Percentiles rank a stretch among this genome's conserved stretches.
These are phyloP conservation scores for Enteromius trimaculatus DNA, from an alignment of 2,797 vertebrate species.

Conservation along the genomic window DNA sequence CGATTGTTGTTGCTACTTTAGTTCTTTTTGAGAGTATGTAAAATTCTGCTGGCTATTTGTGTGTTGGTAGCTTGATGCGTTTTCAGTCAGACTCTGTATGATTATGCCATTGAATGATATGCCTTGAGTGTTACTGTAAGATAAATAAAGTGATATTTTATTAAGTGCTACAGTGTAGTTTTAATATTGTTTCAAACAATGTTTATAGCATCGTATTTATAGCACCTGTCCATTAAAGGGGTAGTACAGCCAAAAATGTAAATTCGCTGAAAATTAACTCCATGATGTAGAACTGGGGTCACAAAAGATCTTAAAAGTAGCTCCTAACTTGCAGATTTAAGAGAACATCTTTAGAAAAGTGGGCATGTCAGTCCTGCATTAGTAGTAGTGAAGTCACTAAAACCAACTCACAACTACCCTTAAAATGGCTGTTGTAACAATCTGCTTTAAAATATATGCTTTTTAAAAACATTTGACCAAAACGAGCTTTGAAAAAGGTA, in stretches of 20 bases:
- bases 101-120: constrained; percentile 20
- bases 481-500: too few relatives aligned
- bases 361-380: too few relatives aligned
- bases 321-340: too few relatives aligned
- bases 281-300: too few relatives aligned
- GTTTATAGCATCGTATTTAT: not conserved
- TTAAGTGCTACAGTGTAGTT: constrained; percentile 17
- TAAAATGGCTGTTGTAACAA: too few relatives aligned
- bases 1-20: not conserved
- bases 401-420: too few relatives aligned
- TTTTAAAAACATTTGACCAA: too few relatives aligned
- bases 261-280: not conserved
- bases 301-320: too few relatives aligned
- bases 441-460: too few relatives aligned
- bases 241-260: not conserved
- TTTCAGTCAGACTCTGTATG: constrained; percentile 4
- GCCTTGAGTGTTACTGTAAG: constrained; percentile 48
- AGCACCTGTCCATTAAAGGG: not conserved
- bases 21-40: constrained; percentile 3
- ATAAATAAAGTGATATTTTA: constrained; percentile 58
- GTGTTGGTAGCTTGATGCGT: not conserved
- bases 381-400: too few relatives aligned
- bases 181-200: not conserved
- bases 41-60: not conserved
- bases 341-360: too few relatives aligned